Evolutionary conservation across 2,888 invertebrate species (phyloP).

Genomic region (Tethea ocularis): DNA sequence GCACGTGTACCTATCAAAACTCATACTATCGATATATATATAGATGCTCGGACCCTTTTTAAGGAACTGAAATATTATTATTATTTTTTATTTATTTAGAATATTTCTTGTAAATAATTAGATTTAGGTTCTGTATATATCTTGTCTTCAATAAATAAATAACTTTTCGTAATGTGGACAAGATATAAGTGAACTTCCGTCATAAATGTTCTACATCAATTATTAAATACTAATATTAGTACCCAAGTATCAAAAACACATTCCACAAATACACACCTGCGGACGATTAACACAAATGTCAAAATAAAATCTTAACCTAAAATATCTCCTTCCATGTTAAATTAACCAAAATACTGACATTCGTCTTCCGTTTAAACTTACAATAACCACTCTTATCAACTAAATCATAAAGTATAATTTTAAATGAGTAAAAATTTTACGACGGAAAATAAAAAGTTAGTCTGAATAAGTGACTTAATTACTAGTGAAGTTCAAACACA

Average conservation of each 20-base stretch:
- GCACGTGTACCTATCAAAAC: too few relatives aligned
- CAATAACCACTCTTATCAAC: slow-evolving; percentile 7
- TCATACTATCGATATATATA: too few relatives aligned
- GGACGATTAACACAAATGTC: slow-evolving; percentile 78
- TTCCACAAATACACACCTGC: slow-evolving; percentile 68
- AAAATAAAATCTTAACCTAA: slow-evolving; percentile 70
- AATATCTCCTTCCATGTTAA: slow-evolving; percentile 64
- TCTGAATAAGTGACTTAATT: slow-evolving; percentile 53
- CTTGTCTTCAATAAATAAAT: too few relatives aligned
- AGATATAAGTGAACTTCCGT: neutral
- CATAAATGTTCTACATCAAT: neutral
- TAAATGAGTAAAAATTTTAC: neutral
- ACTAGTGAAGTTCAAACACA: slow-evolving; percentile 37
- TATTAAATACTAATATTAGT: slow-evolving; percentile 11
- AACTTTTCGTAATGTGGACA: too few relatives aligned
- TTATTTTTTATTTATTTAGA: too few relatives aligned
- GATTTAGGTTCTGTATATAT: too few relatives aligned
- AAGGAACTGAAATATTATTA: too few relatives aligned
- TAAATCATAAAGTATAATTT: slow-evolving; percentile 12
- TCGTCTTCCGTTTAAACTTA: slow-evolving; percentile 6
- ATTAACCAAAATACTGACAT: slow-evolving; percentile 49
- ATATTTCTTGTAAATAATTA: too few relatives aligned
- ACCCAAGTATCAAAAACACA: slow-evolving; percentile 53
- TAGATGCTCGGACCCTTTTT: too few relatives aligned
- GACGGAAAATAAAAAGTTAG: slow-evolving; percentile 19